Base-by-base conservation (phyloP, 2,888 invertebrate species). In the Ormyrus rosae region DNA sequence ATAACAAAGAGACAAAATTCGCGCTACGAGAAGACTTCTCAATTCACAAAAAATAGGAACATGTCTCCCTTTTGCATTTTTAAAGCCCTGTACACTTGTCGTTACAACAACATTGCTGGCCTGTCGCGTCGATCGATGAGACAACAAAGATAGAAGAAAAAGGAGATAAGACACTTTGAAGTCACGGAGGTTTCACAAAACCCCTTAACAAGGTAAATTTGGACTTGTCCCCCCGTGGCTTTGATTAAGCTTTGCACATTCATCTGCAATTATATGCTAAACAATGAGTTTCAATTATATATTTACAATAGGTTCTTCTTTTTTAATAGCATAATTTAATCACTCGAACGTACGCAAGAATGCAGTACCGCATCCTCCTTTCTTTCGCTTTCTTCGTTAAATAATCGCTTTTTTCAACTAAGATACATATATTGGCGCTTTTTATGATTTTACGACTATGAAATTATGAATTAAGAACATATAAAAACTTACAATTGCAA, bases 81-180 rank as follows among this genome's bases (percentile, higher is more conserved):
- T 77, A 76, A 82, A 80, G 80, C 74, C 74, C 65, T 78, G 65
- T 78, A 76, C 61, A 51, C 64, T 64, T 81, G 61, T 60, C 72
- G 63, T 81, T 81, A 72, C 63, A 80, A 75, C 75, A 81, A 80
- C 77, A 84, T 86, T 84, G 85, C 85, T 86, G 85, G 85, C 85
- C 85, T 85, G 85, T 86, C 84, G 34, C 83, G 77, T 82, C 53
- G 63, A 82, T 78, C 60, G 65, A 82, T 87, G 84, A 87, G 85
- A 89, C 87, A 85, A 85, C 85, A 86, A 88, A 83, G 84, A 85
- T 84, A 87, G 84, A 85, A 86, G 83, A 83, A 80, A 81, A 83
- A 81, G 79, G 84, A 87, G 85, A 87, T 89, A 88, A 89, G 89
- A 89, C 89, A 89, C 89, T 89, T 89, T 87, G 87, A 89, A 89